Conservation (phyloP, 2,113 vertebrate species). For the Balaeniceps rex region DNA sequence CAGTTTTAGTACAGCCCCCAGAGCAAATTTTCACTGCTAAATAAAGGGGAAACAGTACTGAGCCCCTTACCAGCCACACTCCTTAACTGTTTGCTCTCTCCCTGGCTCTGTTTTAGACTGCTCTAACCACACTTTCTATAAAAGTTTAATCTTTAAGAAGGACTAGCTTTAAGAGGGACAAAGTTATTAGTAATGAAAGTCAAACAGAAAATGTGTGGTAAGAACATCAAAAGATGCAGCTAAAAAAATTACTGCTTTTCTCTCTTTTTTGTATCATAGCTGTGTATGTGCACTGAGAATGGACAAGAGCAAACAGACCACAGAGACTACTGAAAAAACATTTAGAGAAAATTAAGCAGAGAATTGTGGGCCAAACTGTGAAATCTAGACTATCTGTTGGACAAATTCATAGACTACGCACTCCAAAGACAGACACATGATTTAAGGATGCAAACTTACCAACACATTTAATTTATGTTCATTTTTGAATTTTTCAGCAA, state of each 20-base stretch:
- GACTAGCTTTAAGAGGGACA: not conserved
- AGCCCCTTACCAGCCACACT: not conserved
- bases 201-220: not conserved
- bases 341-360: not conserved
- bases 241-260: not conserved
- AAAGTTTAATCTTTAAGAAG: not conserved
- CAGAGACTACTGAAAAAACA: not conserved
- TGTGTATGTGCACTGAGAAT: not conserved
- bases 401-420: not conserved
- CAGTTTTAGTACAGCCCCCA: not conserved
- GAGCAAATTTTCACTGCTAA: not conserved
- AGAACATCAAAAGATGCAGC: not conserved
- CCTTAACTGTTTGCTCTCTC: not conserved
- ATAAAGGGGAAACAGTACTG: not conserved
- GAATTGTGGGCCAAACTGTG: not conserved
- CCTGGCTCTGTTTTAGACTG: not conserved
- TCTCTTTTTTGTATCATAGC: not conserved
- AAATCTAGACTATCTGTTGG: not conserved
- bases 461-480: constrained; percentile 77
- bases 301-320: not conserved
- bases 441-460: constrained; percentile 53
- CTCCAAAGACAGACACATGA: not conserved
- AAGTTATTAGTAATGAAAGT: not conserved
- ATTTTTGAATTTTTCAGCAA: constrained; percentile 76
- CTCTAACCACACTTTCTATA: not conserved